Evolutionary conservation across 2,113 vertebrate genomes (phyloP).

Genomic region (Hymenochirus boettgeri): DNA sequence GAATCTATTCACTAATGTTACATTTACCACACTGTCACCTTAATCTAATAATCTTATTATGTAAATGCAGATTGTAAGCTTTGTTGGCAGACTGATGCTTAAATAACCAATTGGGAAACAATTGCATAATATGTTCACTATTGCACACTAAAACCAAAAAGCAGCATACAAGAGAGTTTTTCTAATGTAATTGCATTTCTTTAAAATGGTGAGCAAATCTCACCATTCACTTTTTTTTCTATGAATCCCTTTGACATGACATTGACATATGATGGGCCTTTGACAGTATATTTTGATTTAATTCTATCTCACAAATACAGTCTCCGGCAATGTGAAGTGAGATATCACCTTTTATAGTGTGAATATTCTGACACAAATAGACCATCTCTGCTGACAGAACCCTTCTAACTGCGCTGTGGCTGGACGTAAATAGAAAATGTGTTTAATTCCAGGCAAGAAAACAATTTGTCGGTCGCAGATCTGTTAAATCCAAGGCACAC

Average conservation of each 20-base stretch:
- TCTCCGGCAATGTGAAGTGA: neutral
- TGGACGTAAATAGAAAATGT: neutral
- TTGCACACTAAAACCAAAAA: too few relatives aligned
- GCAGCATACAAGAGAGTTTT: too few relatives aligned
- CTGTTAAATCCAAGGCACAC: conserved; percentile 1
- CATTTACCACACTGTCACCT: too few relatives aligned
- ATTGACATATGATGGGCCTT: neutral
- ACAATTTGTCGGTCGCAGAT: conserved; percentile 1
- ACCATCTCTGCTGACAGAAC: neutral
- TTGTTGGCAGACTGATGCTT: too few relatives aligned
- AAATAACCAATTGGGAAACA: too few relatives aligned
- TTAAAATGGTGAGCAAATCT: too few relatives aligned
- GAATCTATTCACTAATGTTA: too few relatives aligned
- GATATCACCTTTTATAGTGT: conserved; percentile 1
- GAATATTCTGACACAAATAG: neutral
- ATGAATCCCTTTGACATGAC: neutral
- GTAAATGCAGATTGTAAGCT: too few relatives aligned
- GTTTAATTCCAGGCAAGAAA: neutral
- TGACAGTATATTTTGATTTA: neutral
- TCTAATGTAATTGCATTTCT: too few relatives aligned
- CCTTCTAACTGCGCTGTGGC: neutral
- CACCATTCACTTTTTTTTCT: too few relatives aligned
- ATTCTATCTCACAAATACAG: neutral
- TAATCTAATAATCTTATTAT: too few relatives aligned
- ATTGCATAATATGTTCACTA: too few relatives aligned